Conservation (phyloP, 2,888 invertebrate genomes). For the Tenthredo notha region DNA sequence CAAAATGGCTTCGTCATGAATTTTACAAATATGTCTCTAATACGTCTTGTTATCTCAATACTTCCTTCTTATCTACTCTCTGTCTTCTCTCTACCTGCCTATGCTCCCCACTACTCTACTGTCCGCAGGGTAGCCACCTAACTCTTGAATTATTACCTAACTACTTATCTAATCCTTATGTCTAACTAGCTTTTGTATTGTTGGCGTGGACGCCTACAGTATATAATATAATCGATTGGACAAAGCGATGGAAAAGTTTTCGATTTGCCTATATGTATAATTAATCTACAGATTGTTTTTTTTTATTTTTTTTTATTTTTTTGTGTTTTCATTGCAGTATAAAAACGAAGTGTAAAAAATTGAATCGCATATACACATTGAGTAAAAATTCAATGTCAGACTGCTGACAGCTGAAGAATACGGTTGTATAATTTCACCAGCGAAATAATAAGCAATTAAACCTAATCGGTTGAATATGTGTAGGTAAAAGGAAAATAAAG, state of each 20-base stretch:
- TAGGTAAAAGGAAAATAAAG: background rate
- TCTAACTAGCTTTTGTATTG: no score
- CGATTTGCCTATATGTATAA: background rate
- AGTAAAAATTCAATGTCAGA: conserved; percentile 18
- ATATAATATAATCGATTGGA: background rate
- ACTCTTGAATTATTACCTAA: no score
- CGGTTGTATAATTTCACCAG: background rate
- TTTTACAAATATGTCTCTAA: no score
- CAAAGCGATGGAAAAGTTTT: background rate
- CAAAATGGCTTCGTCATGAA: no score
- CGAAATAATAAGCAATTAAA: conserved; percentile 4
- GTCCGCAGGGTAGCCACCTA: no score
- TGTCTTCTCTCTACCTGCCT: no score
- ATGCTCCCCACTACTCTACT: no score
- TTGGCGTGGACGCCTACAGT: no score
- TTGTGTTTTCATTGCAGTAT: background rate
- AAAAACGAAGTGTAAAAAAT: background rate
- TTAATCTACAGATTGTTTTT: background rate
- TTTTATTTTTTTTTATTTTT: background rate
- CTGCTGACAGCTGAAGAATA: background rate
- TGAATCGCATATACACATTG: background rate
- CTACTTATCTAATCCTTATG: no score
- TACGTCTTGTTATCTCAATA: no score
- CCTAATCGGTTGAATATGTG: background rate
- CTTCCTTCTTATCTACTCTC: no score